phyloP scores from a whole-genome alignment of 2,888 invertebrate genomes.

The Mylabris sibirica region DNA sequence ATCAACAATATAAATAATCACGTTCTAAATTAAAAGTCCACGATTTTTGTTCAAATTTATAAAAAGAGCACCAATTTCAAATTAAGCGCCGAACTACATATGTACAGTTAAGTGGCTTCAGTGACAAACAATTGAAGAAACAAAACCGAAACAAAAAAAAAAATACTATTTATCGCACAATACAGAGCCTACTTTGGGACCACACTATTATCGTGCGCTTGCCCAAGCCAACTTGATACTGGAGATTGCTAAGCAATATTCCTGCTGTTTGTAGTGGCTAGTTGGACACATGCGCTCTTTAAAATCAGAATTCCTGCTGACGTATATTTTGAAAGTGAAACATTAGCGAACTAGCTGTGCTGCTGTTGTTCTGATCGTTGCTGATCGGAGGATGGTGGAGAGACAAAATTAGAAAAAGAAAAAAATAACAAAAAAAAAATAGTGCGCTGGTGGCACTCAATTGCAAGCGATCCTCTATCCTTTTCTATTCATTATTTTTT shows the following conservation, averaged over 20 bases:
- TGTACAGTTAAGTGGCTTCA: too few species aligned
- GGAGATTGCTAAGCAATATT: constrained; percentile 55
- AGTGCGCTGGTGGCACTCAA: constrained; percentile 33
- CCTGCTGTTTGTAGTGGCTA: constrained; percentile 57
- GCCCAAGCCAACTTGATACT: constrained; percentile 61
- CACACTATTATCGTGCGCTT: constrained; percentile 60
- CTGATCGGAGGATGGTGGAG: not conserved
- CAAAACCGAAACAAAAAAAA: not conserved
- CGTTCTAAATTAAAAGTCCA: not conserved
- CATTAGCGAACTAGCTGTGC: constrained; percentile 53
- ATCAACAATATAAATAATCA: not conserved
- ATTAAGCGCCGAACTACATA: not conserved
- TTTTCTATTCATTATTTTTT: constrained; percentile 18
- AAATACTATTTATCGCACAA: constrained; percentile 5
- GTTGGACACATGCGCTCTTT: constrained; percentile 55
- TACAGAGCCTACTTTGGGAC: constrained; percentile 57
- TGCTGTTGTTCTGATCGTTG: constrained; percentile 39
- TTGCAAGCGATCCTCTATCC: not conserved
- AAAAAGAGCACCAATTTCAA: not conserved
- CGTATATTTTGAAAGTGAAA: constrained; percentile 63
- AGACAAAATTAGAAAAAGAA: not conserved
- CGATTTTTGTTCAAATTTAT: not conserved
- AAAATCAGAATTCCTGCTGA: constrained; percentile 44
- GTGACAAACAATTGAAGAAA: not conserved
- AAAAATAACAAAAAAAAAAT: constrained; percentile 52